Conservation (phyloP, 2,888 invertebrate genomes). For the Ormyrus rosae region DNA sequence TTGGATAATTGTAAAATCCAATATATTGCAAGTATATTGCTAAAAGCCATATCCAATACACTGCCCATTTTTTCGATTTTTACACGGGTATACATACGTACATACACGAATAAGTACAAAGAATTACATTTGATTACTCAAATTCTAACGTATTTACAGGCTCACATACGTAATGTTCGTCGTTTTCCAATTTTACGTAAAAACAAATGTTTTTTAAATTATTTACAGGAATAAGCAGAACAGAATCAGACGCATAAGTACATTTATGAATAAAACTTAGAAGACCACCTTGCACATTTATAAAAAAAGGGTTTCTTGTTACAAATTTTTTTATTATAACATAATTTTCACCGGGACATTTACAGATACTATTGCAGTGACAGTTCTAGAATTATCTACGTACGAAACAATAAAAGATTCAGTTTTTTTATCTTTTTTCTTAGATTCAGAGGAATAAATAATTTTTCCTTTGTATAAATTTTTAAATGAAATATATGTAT, state of each 20-base stretch:
- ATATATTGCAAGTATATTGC: too few species aligned
- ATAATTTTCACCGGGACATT: slow-evolving; percentile 10
- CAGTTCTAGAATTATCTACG: background rate
- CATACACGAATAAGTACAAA: background rate
- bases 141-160: slow-evolving; percentile 26
- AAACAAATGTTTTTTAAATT: slow-evolving; percentile 8
- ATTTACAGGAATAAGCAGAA: background rate
- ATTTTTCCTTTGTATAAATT: slow-evolving; percentile 26
- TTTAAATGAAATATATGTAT: slow-evolving; percentile 21
- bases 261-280: slow-evolving; percentile 18
- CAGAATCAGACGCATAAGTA: background rate
- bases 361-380: slow-evolving; percentile 11
- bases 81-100: too few species aligned
- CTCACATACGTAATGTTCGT: slow-evolving; percentile 1
- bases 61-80: too few species aligned
- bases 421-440: slow-evolving; percentile 1
- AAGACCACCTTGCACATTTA: background rate
- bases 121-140: slow-evolving; percentile 14
- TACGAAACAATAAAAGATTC: slow-evolving; percentile 28
- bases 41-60: too few species aligned
- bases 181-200: too few species aligned
- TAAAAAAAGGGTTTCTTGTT: slow-evolving; percentile 1
- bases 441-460: background rate
- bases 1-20: too few species aligned
- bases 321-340: slow-evolving; percentile 1